Evolutionary conservation across 2,888 invertebrate genomes (phyloP).

Genomic region (Melinaea menophilus): DNA sequence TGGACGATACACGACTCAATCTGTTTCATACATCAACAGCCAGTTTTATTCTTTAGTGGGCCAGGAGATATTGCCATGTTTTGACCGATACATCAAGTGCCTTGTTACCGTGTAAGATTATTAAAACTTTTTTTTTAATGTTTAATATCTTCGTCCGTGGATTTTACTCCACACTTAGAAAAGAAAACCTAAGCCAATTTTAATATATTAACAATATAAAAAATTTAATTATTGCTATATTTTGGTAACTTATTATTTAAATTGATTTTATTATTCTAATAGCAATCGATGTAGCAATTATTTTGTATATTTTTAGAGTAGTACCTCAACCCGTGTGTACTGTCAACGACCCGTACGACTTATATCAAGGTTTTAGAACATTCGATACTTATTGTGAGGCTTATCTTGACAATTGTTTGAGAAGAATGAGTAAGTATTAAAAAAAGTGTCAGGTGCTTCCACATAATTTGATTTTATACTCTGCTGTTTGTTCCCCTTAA

Average conservation of each 20-base stretch:
- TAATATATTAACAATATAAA: neutral
- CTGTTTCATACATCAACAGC: constrained; percentile 32
- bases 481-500: too few relatives aligned
- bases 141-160: too few relatives aligned
- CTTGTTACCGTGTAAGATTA: constrained; percentile 29
- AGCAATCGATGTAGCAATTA: neutral
- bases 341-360: constrained; percentile 9
- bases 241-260: neutral
- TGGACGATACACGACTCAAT: constrained; percentile 34
- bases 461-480: too few relatives aligned
- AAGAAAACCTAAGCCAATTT: too few relatives aligned
- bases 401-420: constrained; percentile 38
- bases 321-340: constrained; percentile 31
- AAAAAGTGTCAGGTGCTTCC: neutral
- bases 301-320: constrained; percentile 27
- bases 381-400: constrained; percentile 35
- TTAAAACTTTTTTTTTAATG: neutral
- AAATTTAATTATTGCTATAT: neutral
- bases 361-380: neutral
- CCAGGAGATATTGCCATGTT: constrained; percentile 14
- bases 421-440: constrained; percentile 34
- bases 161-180: too few relatives aligned
- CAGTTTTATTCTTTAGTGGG: constrained; percentile 21
- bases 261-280: neutral
- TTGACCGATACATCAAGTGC: constrained; percentile 33